Base-by-base conservation (phyloP, 2,113 vertebrate genomes). In the Tretioscincus oriximinensis region DNA sequence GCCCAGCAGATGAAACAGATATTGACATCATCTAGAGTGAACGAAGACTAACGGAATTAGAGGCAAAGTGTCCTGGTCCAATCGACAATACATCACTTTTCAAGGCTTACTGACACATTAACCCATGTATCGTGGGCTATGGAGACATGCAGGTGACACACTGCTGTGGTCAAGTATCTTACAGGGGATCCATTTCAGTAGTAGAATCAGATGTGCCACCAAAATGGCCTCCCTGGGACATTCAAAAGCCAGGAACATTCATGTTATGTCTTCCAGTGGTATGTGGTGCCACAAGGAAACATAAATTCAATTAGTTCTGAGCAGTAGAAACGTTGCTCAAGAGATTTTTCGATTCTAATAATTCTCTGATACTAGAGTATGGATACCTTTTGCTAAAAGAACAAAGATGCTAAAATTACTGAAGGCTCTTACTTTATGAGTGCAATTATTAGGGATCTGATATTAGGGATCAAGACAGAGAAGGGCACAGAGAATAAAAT, bases 321-420 rank as follows among this genome's bases (percentile, higher is more conserved):
- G n/a, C n/a, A n/a, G n/a, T n/a, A n/a, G n/a, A n/a, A n/a, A n/a
- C 11, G 20, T 60, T 35, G 61, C 29, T 74, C 11, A 11, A 71
- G 5, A 72, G 41, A 29, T 9, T 51, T 80, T 72, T 54, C 61
- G 73, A 16, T 29, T n/a, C 22, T 28, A 58, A 24, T 58, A 66
- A 58, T 29, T 20, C 65, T 74, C 11, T 47, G 26, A 24, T 54
- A 51, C 51, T 14, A 54, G 51, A 14, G 12, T 29, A 74, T 67
- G 16, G 47, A 58, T 67, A 61, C 24, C 47, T 35, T 54, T 24
- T 47, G 51, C 18, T 66, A 73, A 81, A 26, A 73, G 47, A 47
- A 58, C 31, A 28, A 29, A 29, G 41, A n/a, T 31, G 76, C 64
- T 77, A 66, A 77, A 54, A 67, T 77, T 67, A 77, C 20, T n/a